Evolutionary conservation across 2,888 invertebrate genomes (phyloP).

Genomic region (Campaea margaritaria): DNA sequence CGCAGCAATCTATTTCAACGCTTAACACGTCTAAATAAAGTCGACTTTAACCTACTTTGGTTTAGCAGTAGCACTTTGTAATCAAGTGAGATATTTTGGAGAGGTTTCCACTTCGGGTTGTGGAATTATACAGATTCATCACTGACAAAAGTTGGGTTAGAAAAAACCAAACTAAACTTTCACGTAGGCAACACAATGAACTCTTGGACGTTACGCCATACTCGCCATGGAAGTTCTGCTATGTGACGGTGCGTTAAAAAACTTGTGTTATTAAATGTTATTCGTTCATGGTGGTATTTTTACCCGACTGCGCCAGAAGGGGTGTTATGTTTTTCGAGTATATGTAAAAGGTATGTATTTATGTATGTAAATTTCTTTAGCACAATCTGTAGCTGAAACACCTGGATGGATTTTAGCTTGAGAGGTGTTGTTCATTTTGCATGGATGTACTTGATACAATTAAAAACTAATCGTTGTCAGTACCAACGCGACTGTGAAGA

Average conservation of each 20-base stretch:
- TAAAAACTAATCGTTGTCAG: no score
- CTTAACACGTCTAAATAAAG: background rate
- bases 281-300: no score
- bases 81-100: background rate
- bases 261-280: no score
- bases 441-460: no score
- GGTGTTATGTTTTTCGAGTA: no score
- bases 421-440: no score
- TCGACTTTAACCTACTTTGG: background rate
- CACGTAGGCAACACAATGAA: constrained; percentile 12
- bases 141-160: constrained; percentile 31
- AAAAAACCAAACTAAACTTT: constrained; percentile 19
- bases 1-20: background rate
- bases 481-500: no score
- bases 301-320: no score
- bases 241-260: background rate
- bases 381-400: no score
- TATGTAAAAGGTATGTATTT: no score
- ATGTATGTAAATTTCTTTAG: no score
- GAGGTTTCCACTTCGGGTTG: background rate
- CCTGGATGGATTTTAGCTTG: no score
- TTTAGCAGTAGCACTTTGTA: background rate
- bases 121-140: constrained; percentile 18
- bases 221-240: constrained; percentile 12
- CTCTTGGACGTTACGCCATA: constrained; percentile 17